phyloP scores from a whole-genome alignment of 2,888 invertebrate genomes.

The Aelia acuminata region DNA sequence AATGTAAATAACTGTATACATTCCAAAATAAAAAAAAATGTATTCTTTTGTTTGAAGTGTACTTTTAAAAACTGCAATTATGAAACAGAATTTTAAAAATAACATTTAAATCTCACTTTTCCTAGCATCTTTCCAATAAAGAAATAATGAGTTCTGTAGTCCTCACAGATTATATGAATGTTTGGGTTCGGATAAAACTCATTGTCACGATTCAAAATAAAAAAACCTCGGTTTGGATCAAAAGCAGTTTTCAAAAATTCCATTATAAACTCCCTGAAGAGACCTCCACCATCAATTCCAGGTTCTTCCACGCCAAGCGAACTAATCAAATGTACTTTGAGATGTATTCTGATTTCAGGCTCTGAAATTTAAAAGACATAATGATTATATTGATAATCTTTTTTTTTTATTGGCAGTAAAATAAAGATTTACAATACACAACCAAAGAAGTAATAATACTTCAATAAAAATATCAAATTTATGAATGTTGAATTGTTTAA shows the following conservation, averaged over 20 bases:
- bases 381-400: conserved; percentile 4
- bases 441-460: too few relatives aligned
- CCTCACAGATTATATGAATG: conserved; percentile 86
- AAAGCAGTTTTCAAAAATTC: conserved; percentile 95
- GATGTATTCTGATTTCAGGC: conserved; percentile 86
- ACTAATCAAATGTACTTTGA: conserved; percentile 92
- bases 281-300: conserved; percentile 97
- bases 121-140: conserved; percentile 95
- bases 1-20: background rate
- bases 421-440: too few relatives aligned
- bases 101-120: conserved; percentile 75
- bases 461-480: too few relatives aligned
- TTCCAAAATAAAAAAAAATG: background rate
- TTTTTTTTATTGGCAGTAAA: too few relatives aligned
- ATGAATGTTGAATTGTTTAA: too few relatives aligned
- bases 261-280: conserved; percentile 95
- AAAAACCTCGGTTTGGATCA: conserved; percentile 96
- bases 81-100: background rate
- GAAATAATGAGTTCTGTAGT: conserved; percentile 91
- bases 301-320: conserved; percentile 93
- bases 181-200: conserved; percentile 97
- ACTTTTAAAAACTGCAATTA: background rate
- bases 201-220: conserved; percentile 89
- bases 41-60: background rate
- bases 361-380: conserved; percentile 73